phyloP scores from a whole-genome alignment of 2,888 invertebrate genomes.

The Eubasilissa splendida region DNA sequence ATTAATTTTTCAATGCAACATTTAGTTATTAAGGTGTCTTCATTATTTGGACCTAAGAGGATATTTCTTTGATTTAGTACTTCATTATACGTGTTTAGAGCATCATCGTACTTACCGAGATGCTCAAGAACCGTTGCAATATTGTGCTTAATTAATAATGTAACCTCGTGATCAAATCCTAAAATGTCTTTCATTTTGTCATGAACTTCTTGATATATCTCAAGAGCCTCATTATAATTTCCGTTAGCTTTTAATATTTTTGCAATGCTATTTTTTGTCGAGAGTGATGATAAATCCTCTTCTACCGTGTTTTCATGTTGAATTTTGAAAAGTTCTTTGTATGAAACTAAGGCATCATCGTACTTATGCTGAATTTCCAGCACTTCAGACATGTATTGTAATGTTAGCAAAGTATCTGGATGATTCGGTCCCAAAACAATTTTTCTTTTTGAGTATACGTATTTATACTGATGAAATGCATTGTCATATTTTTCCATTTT shows the following conservation, averaged over 20 bases:
- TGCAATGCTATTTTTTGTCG: neutral
- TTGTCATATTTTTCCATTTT: neutral
- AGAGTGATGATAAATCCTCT: neutral
- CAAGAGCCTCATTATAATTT: neutral
- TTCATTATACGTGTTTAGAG: neutral
- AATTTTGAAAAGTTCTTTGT: neutral
- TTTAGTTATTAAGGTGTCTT: neutral
- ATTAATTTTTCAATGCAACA: neutral
- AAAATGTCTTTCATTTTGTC: neutral
- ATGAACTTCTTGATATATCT: slow-evolving; percentile 1
- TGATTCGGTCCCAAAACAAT: neutral
- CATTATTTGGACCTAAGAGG: neutral
- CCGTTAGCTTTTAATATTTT: neutral
- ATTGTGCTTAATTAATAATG: neutral
- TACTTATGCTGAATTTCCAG: neutral
- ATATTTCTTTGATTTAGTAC: neutral
- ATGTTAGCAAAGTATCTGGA: neutral
- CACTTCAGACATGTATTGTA: neutral
- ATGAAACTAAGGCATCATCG: neutral
- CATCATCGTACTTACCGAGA: neutral
- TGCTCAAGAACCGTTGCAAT: slow-evolving; percentile 9
- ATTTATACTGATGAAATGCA: neutral
- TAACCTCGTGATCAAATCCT: neutral
- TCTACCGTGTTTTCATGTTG: neutral
- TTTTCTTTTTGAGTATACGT: neutral